Evolutionary conservation across 2,888 invertebrate species (phyloP), one percentile per base, ranked within the genome.

Genomic region (Oligia strigilis): DNA sequence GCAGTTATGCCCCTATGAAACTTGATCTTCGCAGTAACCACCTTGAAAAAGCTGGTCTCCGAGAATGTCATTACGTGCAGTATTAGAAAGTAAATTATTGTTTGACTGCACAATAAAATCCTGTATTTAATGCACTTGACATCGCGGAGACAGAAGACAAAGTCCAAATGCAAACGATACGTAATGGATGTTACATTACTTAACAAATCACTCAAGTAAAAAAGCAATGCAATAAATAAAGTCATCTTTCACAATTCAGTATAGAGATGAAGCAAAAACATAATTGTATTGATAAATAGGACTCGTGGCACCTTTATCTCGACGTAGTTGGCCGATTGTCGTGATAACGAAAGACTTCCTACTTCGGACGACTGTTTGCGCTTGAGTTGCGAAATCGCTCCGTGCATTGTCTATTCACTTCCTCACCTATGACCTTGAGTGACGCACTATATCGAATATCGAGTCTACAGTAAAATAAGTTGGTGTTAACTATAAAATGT

Each of bases 321-420:
- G 13, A 69, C 71, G 71, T 72, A 82, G 82, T 87, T 86, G 78
- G 70, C 81, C 80, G 88, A 90, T 92, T 91, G 86, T 88, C 88
- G 84, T 91, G 92, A 93, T 94, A 94, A 94, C 92, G 89, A 90
- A 88, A 88, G 88, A 94, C 94, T 96, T 96, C 96, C 95, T 95
- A 90, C 92, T 94, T 91, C 84, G 69, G 79, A 43, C 71, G 4
- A 5, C 52, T 82, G 91, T 83, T 90, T 92, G 90, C 92, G 92
- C 90, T 87, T 88, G 90, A 86, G 90, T 94, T 93, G 92, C 91
- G 90, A 94, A 93, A 94, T 86, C 84, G 84, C 84, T 77, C 78
- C 62, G 81, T 86, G 82, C 80, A 85, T 88, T 89, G 88, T 88
- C 84, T 87, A 85, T 86, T 70, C 85, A 88, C 87, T 89, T 89